A percentile compares a stretch with the other conserved stretches of the same genome.
Conservation (phyloP, 2,888 invertebrate genomes). For the Drosophila paranaensis region DNA sequence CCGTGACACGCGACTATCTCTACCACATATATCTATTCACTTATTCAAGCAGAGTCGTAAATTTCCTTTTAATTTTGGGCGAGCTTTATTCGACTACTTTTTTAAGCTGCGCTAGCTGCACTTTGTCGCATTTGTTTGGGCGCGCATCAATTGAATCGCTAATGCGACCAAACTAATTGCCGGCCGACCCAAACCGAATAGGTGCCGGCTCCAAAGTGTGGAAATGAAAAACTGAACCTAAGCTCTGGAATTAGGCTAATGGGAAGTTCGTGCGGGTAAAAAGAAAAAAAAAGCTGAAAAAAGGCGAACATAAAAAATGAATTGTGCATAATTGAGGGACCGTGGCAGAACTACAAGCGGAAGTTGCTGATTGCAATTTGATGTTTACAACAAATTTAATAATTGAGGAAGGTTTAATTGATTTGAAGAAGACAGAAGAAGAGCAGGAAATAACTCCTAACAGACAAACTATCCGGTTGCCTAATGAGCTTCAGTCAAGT, state of each 20-base stretch:
- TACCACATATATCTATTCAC: background rate
- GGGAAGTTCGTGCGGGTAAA: constrained; percentile 30
- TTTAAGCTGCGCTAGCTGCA: constrained; percentile 48
- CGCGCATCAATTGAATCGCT: constrained; percentile 56
- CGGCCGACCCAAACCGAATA: background rate
- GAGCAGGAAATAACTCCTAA: background rate
- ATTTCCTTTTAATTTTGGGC: background rate
- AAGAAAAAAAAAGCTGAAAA: background rate
- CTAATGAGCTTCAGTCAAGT: background rate
- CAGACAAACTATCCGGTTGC: constrained; percentile 33
- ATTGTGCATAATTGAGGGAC: constrained; percentile 50
- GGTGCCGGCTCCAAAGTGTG: constrained; percentile 26
- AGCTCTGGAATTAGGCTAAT: constrained; percentile 47
- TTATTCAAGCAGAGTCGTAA: background rate
- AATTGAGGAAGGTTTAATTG: constrained; percentile 60
- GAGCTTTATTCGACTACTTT: constrained; percentile 45
- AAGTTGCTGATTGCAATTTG: constrained; percentile 55
- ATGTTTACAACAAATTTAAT: constrained; percentile 43
- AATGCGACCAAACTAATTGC: constrained; percentile 53
- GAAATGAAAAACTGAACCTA: constrained; percentile 25
- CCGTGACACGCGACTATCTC: no score
- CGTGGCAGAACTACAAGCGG: constrained; percentile 21
- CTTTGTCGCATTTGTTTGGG: constrained; percentile 27
- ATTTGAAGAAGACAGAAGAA: constrained; percentile 22
- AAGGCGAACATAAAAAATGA: constrained; percentile 16